A percentile compares a stretch with the other conserved stretches of the same genome.
These are phyloP conservation scores for Cydia strobilella DNA, from an alignment of 1,140 invertebrate genomes.

Conservation along the genomic window DNA sequence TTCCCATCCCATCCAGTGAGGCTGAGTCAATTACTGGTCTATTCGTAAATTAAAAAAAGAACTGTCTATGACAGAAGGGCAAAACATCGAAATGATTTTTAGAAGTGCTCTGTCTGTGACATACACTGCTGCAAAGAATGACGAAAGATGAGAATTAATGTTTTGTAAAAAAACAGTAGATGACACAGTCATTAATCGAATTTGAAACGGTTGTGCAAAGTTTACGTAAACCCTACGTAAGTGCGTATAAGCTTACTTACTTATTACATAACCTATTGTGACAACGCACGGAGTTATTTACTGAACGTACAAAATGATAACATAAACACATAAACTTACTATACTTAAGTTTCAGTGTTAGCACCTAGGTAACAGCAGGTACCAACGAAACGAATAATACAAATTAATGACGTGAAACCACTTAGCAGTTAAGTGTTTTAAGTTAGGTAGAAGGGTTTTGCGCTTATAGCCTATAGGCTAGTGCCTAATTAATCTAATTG, in stretches of 20 bases:
- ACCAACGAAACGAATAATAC: background rate
- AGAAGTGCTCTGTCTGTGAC: background rate
- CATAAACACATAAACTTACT: background rate
- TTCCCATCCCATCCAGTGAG: too few relatives aligned
- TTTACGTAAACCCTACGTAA: constrained; percentile 29
- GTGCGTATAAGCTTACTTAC: constrained; percentile 8
- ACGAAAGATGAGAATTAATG: background rate
- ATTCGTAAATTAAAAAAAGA: background rate
- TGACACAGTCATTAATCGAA: constrained; percentile 18
- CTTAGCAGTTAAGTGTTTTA: too few relatives aligned
- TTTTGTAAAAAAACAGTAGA: constrained; percentile 14
- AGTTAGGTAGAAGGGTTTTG: too few relatives aligned
- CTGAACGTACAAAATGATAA: constrained; percentile 8
- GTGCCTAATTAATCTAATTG: too few relatives aligned
- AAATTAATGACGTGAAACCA: background rate
- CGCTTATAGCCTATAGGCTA: too few relatives aligned
- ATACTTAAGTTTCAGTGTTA: background rate
- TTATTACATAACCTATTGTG: constrained; percentile 21
- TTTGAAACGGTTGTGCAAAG: constrained; percentile 32
- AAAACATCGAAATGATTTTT: background rate
- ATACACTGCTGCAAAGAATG: background rate
- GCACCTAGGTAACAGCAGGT: background rate
- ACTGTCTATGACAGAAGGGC: background rate
- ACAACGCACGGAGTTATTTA: constrained; percentile 12
- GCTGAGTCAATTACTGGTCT: background rate